Evolutionary conservation across 1,140 invertebrate species (phyloP).

Genomic region (Microvelia longipes): DNA sequence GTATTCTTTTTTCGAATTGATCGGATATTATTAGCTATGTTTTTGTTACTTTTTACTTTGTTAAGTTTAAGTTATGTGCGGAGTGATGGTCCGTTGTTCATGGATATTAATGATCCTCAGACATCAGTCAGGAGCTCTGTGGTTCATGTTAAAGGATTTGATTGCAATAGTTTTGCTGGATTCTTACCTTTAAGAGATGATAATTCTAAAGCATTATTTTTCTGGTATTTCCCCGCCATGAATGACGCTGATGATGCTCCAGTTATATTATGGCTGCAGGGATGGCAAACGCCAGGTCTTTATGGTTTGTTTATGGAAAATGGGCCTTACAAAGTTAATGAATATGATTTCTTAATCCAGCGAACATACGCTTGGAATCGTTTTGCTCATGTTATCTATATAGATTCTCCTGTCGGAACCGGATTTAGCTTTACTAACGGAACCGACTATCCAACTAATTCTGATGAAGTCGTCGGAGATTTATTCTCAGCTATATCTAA

Average conservation of each 20-base stretch:
- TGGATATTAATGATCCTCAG: neutral
- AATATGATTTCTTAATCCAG: slow-evolving; percentile 7
- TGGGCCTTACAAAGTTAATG: slow-evolving; percentile 45
- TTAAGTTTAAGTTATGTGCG: neutral
- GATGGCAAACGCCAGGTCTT: slow-evolving; percentile 62
- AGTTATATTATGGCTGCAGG: slow-evolving; percentile 56
- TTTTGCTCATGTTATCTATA: slow-evolving; percentile 58
- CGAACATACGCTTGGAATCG: slow-evolving; percentile 51
- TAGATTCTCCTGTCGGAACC: slow-evolving; percentile 74
- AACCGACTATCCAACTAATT: neutral
- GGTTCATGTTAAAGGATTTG: neutral
- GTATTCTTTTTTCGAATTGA: too few relatives aligned
- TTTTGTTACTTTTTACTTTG: neutral
- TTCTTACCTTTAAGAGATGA: neutral
- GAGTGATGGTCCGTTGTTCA: neutral
- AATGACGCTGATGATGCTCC: slow-evolving; percentile 35
- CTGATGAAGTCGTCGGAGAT: neutral
- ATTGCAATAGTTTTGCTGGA: neutral
- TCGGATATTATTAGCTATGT: too few relatives aligned
- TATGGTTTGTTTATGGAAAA: slow-evolving; percentile 70
- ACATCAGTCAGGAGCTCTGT: neutral
- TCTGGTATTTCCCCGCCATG: slow-evolving; percentile 73
- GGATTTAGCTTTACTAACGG: slow-evolving; percentile 55
- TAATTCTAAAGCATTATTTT: slow-evolving; percentile 41
- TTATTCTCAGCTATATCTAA: neutral